phyloP scores from a whole-genome alignment of 35 echinoderm and acorn worm genomes.

The Patiria miniata region DNA sequence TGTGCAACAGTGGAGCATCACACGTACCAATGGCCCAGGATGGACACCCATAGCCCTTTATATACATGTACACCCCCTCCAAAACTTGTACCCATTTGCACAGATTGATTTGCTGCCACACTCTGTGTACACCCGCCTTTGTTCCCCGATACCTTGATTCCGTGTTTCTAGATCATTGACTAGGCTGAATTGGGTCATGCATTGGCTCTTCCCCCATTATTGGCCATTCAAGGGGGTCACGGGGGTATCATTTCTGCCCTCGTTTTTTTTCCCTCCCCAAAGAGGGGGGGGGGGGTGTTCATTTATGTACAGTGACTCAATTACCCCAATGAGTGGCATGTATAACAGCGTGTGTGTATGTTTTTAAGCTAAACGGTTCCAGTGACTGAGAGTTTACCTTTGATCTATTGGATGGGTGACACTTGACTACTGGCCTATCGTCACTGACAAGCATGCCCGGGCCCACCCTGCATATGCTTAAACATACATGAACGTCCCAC shows the following conservation, averaged over 20 bases:
- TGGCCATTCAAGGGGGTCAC: neutral
- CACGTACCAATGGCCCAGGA: neutral
- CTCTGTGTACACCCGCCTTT: neutral
- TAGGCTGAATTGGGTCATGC: constrained; percentile 32
- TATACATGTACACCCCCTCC: neutral
- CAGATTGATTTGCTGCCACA: constrained; percentile 1
- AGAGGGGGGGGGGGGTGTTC: constrained; percentile 3
- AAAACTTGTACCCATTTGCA: constrained; percentile 1
- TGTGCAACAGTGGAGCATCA: neutral
- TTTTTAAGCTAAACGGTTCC: constrained; percentile 30
- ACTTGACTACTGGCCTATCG: neutral
- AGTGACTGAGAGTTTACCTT: constrained; percentile 1
- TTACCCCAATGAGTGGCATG: neutral
- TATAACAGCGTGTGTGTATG: neutral
- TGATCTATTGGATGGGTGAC: constrained; percentile 18
- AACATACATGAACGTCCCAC: constrained; percentile 1
- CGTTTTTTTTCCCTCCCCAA: neutral
- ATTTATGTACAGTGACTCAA: constrained; percentile 3
- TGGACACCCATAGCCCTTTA: neutral
- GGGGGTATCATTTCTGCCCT: constrained; percentile 21
- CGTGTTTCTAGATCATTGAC: constrained; percentile 28
- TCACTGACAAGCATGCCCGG: neutral
- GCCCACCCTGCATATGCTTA: neutral
- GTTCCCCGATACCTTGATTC: constrained; percentile 10
- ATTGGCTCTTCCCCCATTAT: constrained; percentile 18